These are phyloP conservation scores for Protodeltote pygarga DNA, from an alignment of 2,888 invertebrate genomes.

Conservation along the genomic window DNA sequence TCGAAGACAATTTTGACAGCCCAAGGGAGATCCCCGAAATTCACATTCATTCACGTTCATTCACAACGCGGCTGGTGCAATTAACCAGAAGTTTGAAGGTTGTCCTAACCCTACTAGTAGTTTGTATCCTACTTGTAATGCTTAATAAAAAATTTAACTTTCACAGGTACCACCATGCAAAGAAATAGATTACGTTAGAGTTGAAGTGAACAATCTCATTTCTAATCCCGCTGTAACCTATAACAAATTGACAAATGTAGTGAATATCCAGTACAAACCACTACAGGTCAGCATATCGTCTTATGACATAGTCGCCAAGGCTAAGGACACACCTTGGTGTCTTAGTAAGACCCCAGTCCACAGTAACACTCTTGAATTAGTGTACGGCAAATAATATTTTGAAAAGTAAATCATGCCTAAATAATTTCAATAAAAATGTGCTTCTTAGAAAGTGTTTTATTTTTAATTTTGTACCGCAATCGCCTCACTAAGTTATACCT, in stretches of 20 bases:
- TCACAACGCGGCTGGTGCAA: too few relatives aligned
- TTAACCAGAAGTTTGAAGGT: too few relatives aligned
- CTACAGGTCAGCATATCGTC: slow-evolving; percentile 36
- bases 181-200: slow-evolving; percentile 31
- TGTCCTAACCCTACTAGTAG: too few relatives aligned
- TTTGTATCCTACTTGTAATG: neutral
- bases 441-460: too few relatives aligned
- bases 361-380: neutral
- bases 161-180: slow-evolving; percentile 43
- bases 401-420: too few relatives aligned
- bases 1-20: too few relatives aligned
- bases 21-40: too few relatives aligned
- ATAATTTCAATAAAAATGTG: too few relatives aligned
- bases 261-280: slow-evolving; percentile 39
- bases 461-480: too few relatives aligned
- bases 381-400: slow-evolving; percentile 6
- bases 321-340: neutral
- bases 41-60: too few relatives aligned
- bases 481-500: too few relatives aligned
- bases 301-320: slow-evolving; percentile 39
- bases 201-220: slow-evolving; percentile 37
- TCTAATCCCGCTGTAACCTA: slow-evolving; percentile 41
- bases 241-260: slow-evolving; percentile 16
- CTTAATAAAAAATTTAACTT: neutral
- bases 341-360: too few relatives aligned